Base-by-base conservation (phyloP, 1,140 invertebrate species). In the Carposina sasakii region DNA sequence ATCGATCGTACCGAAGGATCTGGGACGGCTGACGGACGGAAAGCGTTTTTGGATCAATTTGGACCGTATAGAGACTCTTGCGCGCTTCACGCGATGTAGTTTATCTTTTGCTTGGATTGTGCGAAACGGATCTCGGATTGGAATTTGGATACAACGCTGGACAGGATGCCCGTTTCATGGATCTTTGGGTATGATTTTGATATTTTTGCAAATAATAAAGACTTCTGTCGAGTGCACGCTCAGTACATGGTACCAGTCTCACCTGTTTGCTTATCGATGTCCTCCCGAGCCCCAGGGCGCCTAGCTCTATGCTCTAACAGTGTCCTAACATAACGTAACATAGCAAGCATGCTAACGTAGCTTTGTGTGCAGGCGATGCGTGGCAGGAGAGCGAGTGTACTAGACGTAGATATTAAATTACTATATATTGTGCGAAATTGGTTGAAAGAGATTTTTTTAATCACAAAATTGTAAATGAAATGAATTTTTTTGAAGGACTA, bases 151-250 rank as follows among this genome's bases (percentile, higher is more conserved):
- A n/a, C 48, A 31, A 34, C 52, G 43, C 46, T 23, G 62, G n/a
- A n/a, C n/a, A n/a, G n/a, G 65, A 63, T 52, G 57, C 41, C 57
- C 36, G 65, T 63, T 73, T 65, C 60, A 67, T 58, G 75, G 73
- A 76, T 67, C 64, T 63, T 70, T 71, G 78, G 76, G 78, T 78
- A 82, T 82, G 76, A 75, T 62, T 69, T 81, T 77, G 56, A 67
- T 71, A 72, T 70, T 76, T 66, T 79, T 72, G 71, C 72, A 68
- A 74, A 73, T 76, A 72, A n/a, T n/a, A n/a, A n/a, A n/a, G n/a
- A 74, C 65, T 68, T 67, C 58, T 75, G 68, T 81, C 71, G 73
- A 77, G 68, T 79, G 77, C 77, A 79, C 77, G 74, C 77, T 75
- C 69, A 67, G 59, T 69, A 60, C 53, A 52, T 48, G 61, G 48